Percentiles rank a stretch among this genome's conserved stretches.
Evolutionary conservation across 1,140 invertebrate species (phyloP).

Genomic region (Lamellibrachia luymesi): DNA sequence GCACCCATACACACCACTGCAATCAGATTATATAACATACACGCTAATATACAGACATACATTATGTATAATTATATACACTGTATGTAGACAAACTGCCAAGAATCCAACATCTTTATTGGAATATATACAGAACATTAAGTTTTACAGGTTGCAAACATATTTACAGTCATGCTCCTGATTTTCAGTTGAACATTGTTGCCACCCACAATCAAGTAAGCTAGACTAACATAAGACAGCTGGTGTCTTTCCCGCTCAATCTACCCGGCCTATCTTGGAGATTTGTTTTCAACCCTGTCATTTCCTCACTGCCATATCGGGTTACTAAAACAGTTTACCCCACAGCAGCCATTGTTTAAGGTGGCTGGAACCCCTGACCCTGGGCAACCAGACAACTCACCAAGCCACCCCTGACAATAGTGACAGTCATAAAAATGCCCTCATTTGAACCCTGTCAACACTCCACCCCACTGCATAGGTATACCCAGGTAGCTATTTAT

Average conservation of each 20-base stretch:
- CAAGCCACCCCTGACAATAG: neutral
- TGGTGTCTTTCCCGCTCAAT: neutral
- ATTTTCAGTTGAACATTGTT: neutral
- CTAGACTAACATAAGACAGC: neutral
- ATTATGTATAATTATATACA: neutral
- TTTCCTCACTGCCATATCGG: neutral
- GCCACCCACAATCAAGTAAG: neutral
- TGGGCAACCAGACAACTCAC: neutral
- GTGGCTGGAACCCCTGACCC: neutral
- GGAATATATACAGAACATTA: neutral
- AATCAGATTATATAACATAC: neutral
- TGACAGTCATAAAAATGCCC: neutral
- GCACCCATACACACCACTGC: neutral
- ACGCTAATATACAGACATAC: neutral
- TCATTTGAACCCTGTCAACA: neutral
- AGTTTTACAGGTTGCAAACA: neutral
- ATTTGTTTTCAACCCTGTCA: neutral
- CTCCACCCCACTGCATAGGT: too few relatives aligned
- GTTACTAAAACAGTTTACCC: neutral
- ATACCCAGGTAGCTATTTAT: neutral
- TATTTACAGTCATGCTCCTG: neutral
- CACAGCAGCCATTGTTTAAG: neutral
- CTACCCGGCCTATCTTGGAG: neutral
- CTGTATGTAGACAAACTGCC: neutral
- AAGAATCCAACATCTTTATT: neutral